Conservation (phyloP, 2,797 vertebrate genomes). For the Phataginus tetradactyla region DNA sequence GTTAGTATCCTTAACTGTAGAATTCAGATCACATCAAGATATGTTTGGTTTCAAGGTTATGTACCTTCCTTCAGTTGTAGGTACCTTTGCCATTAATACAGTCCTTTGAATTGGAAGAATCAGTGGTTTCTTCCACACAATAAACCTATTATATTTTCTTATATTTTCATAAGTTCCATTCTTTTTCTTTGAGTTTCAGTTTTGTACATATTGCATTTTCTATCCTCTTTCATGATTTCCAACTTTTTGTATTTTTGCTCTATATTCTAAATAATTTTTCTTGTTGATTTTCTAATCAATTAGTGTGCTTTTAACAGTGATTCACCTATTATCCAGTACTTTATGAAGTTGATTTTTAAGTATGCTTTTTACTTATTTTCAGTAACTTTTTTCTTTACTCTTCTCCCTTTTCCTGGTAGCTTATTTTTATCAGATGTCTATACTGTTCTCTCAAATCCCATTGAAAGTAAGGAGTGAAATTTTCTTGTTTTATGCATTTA, state of each 20-base stretch:
- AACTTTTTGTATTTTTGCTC: neutral
- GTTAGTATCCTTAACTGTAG: neutral
- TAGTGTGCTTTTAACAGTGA: neutral
- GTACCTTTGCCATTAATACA: neutral
- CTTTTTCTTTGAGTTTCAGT: neutral
- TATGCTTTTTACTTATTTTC: neutral
- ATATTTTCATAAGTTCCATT: neutral
- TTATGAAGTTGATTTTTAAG: neutral
- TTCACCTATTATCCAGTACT: neutral
- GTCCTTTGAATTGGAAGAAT: neutral
- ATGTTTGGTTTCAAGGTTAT: neutral
- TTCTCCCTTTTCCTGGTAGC: neutral
- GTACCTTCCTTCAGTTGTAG: neutral
- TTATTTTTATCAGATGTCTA: neutral
- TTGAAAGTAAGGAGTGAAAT: neutral
- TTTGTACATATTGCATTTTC: neutral
- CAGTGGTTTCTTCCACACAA: neutral
- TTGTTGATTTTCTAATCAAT: neutral
- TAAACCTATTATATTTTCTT: neutral
- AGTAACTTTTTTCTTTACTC: neutral
- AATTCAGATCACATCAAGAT: neutral
- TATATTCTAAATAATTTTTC: neutral
- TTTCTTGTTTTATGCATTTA: neutral
- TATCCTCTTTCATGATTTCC: neutral
- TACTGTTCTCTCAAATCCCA: neutral